phyloP scores from a whole-genome alignment of 2,113 vertebrate genomes.

The Chloroceryle aenea region DNA sequence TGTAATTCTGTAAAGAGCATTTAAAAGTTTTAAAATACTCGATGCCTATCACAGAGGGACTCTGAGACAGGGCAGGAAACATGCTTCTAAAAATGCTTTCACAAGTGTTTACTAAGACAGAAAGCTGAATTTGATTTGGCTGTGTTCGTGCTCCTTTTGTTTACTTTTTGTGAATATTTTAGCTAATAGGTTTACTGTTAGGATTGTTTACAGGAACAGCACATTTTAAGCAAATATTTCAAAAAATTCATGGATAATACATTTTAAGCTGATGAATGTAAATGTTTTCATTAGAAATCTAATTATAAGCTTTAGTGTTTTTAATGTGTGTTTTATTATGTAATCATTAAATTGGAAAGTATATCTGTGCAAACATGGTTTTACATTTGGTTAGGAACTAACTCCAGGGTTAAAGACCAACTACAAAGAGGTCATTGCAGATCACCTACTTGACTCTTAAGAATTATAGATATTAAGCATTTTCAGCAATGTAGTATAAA shows the following conservation, averaged over 20 bases:
- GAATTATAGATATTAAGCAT: neutral
- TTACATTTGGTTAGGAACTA: neutral
- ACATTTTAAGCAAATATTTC: neutral
- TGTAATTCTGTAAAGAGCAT: neutral
- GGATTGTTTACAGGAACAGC: neutral
- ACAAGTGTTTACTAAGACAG: neutral
- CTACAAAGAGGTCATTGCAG: neutral
- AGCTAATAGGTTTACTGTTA: neutral
- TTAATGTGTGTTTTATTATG: neutral
- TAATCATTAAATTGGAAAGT: neutral
- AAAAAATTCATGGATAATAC: neutral
- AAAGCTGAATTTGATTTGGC: conserved; percentile 23
- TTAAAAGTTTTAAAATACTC: neutral
- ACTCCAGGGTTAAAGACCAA: neutral
- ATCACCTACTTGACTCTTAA: neutral
- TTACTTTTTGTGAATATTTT: conserved; percentile 27
- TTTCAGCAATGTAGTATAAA: neutral
- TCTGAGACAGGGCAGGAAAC: neutral
- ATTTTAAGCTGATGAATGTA: neutral
- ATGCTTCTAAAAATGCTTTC: neutral
- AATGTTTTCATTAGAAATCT: neutral
- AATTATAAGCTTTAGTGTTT: neutral
- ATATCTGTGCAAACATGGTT: neutral
- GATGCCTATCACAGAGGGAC: neutral
- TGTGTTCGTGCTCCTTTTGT: neutral